phyloP scores from a whole-genome alignment of 2,113 vertebrate species.

The Myiagra hebetior region DNA sequence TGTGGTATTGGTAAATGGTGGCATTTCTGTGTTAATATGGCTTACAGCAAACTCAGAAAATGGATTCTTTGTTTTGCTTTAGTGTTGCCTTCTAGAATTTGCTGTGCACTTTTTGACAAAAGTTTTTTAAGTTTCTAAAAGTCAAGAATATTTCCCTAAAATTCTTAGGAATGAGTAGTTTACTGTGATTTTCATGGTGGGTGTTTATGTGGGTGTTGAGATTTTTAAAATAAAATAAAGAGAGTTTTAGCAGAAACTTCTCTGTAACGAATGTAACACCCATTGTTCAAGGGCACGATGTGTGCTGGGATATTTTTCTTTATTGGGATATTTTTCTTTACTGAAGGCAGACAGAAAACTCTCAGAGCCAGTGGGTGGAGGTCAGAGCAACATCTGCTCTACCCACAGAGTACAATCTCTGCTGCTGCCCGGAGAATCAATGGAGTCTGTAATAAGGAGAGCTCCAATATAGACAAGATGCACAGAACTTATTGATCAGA shows the following conservation, averaged over 20 bases:
- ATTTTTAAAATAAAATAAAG: background rate
- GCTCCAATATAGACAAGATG: background rate
- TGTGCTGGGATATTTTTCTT: background rate
- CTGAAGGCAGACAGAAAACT: background rate
- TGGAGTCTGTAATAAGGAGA: slow-evolving; percentile 34
- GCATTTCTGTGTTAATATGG: background rate
- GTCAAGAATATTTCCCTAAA: background rate
- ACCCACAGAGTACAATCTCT: background rate
- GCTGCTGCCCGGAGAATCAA: slow-evolving; percentile 35
- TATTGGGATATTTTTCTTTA: background rate
- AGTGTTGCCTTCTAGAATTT: background rate
- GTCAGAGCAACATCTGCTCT: slow-evolving; percentile 51
- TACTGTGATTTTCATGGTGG: background rate
- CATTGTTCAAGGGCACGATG: background rate
- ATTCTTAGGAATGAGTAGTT: background rate
- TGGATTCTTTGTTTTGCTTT: background rate
- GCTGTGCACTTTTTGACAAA: background rate
- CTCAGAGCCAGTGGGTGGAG: background rate
- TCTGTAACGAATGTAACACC: background rate
- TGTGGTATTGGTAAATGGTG: background rate
- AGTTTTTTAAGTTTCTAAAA: background rate
- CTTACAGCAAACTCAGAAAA: background rate
- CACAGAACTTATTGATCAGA: slow-evolving; percentile 39
- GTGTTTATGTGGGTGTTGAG: background rate
- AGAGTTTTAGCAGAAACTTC: background rate